phyloP scores from a whole-genome alignment of 2,888 invertebrate genomes.

The Callinectes sapidus region DNA sequence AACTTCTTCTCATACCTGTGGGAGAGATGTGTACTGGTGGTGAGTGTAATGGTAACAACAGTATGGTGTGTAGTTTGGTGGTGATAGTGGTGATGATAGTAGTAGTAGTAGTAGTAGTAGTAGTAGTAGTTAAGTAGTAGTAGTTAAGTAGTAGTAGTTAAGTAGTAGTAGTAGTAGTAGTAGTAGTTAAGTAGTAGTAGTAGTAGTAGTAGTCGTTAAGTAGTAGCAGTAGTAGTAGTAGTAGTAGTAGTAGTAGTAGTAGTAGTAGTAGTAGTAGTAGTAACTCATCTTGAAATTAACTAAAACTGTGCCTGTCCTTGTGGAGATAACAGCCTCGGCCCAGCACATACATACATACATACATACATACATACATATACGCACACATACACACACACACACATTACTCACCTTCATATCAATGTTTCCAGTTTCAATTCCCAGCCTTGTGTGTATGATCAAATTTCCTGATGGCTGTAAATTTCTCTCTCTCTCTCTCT shows the following conservation, averaged over 20 bases:
- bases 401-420: slow-evolving; percentile 4
- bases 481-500: no score
- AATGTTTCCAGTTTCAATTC: not conserved
- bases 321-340: no score
- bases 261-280: not conserved
- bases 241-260: slow-evolving; percentile 14
- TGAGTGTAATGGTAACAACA: no score
- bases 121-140: not conserved
- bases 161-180: not conserved
- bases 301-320: no score
- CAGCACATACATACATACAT: not conserved
- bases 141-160: not conserved
- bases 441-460: not conserved
- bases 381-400: not conserved
- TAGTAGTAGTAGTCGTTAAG: not conserved
- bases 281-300: not conserved
- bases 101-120: not conserved
- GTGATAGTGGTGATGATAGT: not conserved
- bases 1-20: slow-evolving; percentile 68
- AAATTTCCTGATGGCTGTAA: not conserved
- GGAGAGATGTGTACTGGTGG: not conserved
- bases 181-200: not conserved
- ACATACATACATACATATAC: not conserved
- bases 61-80: no score
- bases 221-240: slow-evolving; percentile 14